Evolutionary conservation across 2,797 vertebrate species (phyloP).

Genomic region (Aulostomus chinensis): DNA sequence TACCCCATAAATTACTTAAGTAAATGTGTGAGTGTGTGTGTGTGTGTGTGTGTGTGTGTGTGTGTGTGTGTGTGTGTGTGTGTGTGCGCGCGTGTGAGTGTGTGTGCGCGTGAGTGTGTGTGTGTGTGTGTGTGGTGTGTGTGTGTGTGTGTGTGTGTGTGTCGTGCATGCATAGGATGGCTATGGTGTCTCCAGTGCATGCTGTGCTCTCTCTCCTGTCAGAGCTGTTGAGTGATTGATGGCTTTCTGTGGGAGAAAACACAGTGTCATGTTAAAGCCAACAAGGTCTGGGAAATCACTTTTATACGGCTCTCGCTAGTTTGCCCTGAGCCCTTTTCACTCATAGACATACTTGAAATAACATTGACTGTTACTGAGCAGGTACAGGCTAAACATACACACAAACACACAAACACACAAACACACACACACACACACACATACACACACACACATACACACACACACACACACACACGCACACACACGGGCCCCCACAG

Average conservation of each 20-base stretch:
- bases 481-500: too few relatives aligned
- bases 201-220: conserved; percentile 58
- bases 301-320: conserved; percentile 18
- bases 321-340: conserved; percentile 21
- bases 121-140: conserved; percentile 5
- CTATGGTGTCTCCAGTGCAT: conserved; percentile 44
- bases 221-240: conserved; percentile 68
- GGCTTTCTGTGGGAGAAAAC: conserved; percentile 48
- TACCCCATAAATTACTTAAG: too few relatives aligned
- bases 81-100: too few relatives aligned
- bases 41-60: background rate
- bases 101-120: background rate
- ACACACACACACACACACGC: too few relatives aligned
- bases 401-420: background rate
- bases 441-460: too few relatives aligned
- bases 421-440: too few relatives aligned
- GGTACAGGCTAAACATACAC: conserved; percentile 18
- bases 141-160: conserved; percentile 6
- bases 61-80: conserved; percentile 6
- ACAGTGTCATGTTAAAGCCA: conserved; percentile 41
- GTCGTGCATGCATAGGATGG: too few relatives aligned
- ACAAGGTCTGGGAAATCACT: conserved; percentile 42
- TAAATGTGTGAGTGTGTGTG: background rate
- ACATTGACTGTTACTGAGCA: conserved; percentile 25
- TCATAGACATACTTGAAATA: conserved; percentile 32